Conservation (phyloP, 92 coral and sea anemone genomes). For the Muricea muricata region DNA sequence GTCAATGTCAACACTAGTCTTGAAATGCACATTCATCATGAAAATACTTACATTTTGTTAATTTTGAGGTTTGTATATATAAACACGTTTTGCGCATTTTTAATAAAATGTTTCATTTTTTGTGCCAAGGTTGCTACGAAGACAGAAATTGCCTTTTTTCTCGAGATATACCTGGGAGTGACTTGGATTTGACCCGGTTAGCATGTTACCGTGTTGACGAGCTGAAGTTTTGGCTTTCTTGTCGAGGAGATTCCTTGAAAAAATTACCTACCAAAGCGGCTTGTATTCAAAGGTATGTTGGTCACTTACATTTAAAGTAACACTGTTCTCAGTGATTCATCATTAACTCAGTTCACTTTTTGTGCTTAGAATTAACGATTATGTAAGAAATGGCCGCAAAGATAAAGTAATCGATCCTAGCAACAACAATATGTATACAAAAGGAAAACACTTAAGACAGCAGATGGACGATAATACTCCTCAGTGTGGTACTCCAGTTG, state of each 20-base stretch:
- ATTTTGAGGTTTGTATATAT: too few relatives aligned
- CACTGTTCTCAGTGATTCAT: too few relatives aligned
- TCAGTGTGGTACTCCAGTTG: background rate
- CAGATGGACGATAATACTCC: background rate
- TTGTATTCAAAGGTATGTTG: slow-evolving; percentile 39
- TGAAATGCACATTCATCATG: too few relatives aligned
- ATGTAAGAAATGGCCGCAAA: slow-evolving; percentile 35
- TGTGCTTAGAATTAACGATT: slow-evolving; percentile 29
- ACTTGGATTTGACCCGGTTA: background rate
- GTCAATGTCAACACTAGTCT: too few relatives aligned
- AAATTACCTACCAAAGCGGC: slow-evolving; percentile 30
- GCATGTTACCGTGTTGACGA: slow-evolving; percentile 4
- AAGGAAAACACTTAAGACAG: slow-evolving; percentile 26
- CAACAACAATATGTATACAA: background rate
- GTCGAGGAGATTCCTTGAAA: slow-evolving; percentile 34
- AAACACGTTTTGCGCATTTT: too few relatives aligned
- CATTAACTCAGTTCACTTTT: background rate
- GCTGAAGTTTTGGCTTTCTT: slow-evolving; percentile 35
- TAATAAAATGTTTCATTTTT: too few relatives aligned
- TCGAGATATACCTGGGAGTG: slow-evolving; percentile 19
- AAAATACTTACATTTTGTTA: too few relatives aligned
- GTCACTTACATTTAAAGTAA: background rate
- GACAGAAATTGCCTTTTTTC: background rate
- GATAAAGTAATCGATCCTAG: slow-evolving; percentile 29
- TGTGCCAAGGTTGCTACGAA: too few relatives aligned